Evolutionary conservation across 2,113 vertebrate species (phyloP).

Genomic region (Hemicordylus capensis): DNA sequence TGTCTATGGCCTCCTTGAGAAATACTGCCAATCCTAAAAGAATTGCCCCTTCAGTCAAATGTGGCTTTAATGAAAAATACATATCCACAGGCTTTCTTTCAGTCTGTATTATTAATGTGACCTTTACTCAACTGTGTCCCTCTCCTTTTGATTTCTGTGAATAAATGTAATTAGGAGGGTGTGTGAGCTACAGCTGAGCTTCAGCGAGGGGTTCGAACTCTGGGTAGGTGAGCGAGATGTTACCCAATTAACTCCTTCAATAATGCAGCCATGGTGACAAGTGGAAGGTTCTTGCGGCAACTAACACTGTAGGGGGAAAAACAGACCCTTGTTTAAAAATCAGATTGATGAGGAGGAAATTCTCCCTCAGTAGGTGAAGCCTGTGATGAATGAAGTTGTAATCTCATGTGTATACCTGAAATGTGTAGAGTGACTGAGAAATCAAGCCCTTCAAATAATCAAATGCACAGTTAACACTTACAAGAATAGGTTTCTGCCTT

Average conservation of each 20-base stretch:
- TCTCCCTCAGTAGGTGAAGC: background rate
- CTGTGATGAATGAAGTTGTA: background rate
- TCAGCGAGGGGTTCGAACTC: background rate
- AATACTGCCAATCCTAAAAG: slow-evolving; percentile 52
- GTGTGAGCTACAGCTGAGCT: background rate
- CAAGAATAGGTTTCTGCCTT: slow-evolving; percentile 14
- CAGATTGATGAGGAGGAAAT: slow-evolving; percentile 23
- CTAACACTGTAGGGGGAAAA: slow-evolving; percentile 19
- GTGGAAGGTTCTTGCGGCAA: background rate
- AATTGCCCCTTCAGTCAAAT: slow-evolving; percentile 62
- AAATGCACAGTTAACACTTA: background rate
- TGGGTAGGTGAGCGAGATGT: slow-evolving; percentile 4
- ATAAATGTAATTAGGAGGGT: slow-evolving; percentile 65
- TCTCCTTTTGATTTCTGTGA: slow-evolving; percentile 63
- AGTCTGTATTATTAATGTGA: slow-evolving; percentile 66
- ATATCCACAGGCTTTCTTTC: slow-evolving; percentile 57
- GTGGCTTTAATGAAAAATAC: slow-evolving; percentile 65
- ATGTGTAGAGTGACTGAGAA: background rate
- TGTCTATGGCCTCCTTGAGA: slow-evolving; percentile 52
- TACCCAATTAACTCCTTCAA: slow-evolving; percentile 81
- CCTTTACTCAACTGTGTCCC: slow-evolving; percentile 63
- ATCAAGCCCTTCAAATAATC: background rate
- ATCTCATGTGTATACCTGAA: accelerated
- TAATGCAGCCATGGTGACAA: slow-evolving; percentile 33
- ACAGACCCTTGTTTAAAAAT: slow-evolving; percentile 21